Evolutionary conservation across 2,888 invertebrate species (phyloP).

Genomic region (Coelinius sp.): DNA sequence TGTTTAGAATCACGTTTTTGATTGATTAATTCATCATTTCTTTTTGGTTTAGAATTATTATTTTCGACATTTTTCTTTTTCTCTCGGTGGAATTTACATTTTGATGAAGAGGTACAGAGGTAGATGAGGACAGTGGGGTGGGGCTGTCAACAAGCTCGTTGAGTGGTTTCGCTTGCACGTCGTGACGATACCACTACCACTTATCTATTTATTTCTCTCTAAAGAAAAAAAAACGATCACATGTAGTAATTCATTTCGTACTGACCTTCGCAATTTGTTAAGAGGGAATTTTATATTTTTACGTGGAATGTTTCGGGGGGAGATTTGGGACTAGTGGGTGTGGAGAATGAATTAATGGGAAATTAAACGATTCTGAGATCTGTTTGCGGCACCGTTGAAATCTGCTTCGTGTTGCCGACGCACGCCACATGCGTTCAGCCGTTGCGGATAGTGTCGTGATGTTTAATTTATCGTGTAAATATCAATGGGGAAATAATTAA

Average conservation of each 20-base stretch:
- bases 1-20: too few relatives aligned
- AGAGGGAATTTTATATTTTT: neutral
- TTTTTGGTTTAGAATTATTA: neutral
- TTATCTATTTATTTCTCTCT: conserved; percentile 15
- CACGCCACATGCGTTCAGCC: conserved; percentile 51
- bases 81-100: neutral
- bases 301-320: neutral
- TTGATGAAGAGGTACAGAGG: neutral
- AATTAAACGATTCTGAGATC: conserved; percentile 44
- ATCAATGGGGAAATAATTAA: conserved; percentile 27
- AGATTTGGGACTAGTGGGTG: conserved; percentile 1
- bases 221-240: too few relatives aligned
- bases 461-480: conserved; percentile 58
- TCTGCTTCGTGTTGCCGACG: conserved; percentile 53
- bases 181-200: conserved; percentile 1
- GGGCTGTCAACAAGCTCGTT: conserved; percentile 62
- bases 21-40: neutral
- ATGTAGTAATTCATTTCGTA: neutral
- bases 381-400: conserved; percentile 35
- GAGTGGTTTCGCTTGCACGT: conserved; percentile 65
- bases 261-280: conserved; percentile 1
- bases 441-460: conserved; percentile 39
- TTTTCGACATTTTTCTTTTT: neutral
- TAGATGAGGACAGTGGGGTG: neutral
- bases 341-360: conserved; percentile 41